Base-by-base conservation (phyloP, 2,113 vertebrate species). In the Tretioscincus oriximinensis region DNA sequence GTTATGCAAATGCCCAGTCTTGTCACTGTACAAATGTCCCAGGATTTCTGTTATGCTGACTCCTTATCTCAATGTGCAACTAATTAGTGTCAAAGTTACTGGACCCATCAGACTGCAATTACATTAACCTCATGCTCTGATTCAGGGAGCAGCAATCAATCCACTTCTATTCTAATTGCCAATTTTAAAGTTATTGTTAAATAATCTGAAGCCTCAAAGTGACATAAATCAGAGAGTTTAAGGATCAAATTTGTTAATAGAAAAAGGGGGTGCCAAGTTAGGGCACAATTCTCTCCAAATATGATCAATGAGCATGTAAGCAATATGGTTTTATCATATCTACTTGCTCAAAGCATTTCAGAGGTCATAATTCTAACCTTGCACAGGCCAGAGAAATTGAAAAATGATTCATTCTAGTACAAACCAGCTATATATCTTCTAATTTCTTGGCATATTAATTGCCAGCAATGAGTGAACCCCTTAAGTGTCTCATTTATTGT, bases 401-500 rank as follows among this genome's bases (percentile, higher is more conserved):
- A 86, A 90, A 79, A 93, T 95, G 91, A 91, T 90, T 94, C 85
- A 83, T 89, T 89, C 91, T 86, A 92, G 75, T 0, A 0, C 93
- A 93, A 85, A 81, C 88, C 85, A 84, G 76, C 75, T 88, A 69
- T 92, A 93, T 94, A 94, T 95, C 92, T 93, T 90, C 88, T 93
- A 95, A 93, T 93, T 94, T 89, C 45, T 45, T 91, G 88, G 84
- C 90, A 95, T 93, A 93, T 94, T 95, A 95, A 96, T 94, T 92
- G 87, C 88, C 90, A 94, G 92, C 89, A 94, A 93, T 21, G 66
- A 94, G 88, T 91, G 86, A 91, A 80, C 81, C 90, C 91, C 94
- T 92, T 93, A 95, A 95, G 93, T 94, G 87, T 86, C 89, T 88
- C 90, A 94, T 95, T 95, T 94, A 95, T 94, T 95, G 93, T 94